A percentile compares a stretch with the other conserved stretches of the same genome.
Evolutionary conservation across 1,140 invertebrate species (phyloP).

Genomic region (Augochlora pura): DNA sequence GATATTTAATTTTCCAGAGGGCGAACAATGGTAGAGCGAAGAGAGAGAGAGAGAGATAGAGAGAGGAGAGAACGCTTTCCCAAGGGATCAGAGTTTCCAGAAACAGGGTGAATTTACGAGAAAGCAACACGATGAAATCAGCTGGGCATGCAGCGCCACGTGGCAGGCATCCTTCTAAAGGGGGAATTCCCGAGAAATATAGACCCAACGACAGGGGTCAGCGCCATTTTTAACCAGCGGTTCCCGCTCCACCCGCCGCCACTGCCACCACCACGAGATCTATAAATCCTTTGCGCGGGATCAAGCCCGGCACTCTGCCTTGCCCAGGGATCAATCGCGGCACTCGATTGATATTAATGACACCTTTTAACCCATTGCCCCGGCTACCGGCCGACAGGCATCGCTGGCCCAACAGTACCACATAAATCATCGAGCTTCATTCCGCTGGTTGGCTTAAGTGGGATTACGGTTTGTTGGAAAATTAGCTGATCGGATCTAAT

Average conservation of each 20-base stretch:
- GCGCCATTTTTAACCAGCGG: slow-evolving; percentile 65
- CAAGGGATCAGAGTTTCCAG: slow-evolving; percentile 23
- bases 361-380: slow-evolving; percentile 58
- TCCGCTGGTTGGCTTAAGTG: background rate
- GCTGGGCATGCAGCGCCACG: slow-evolving; percentile 67
- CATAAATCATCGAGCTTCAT: slow-evolving; percentile 30
- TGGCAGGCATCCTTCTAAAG: slow-evolving; percentile 57
- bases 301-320: slow-evolving; percentile 40
- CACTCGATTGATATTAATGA: slow-evolving; percentile 64
- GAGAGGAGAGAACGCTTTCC: background rate
- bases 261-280: slow-evolving; percentile 33
- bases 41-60: too few species aligned
- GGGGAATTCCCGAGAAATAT: slow-evolving; percentile 68
- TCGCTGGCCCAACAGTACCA: background rate
- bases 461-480: background rate
- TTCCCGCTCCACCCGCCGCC: slow-evolving; percentile 21
- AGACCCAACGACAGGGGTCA: slow-evolving; percentile 70
- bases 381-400: slow-evolving; percentile 35
- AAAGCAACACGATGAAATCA: slow-evolving; percentile 49
- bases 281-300: slow-evolving; percentile 56
- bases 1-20: background rate
- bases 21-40: background rate
- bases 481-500: background rate
- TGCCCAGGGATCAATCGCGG: slow-evolving; percentile 52
- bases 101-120: slow-evolving; percentile 45